Percentiles rank a stretch among this genome's conserved stretches.
Conservation (phyloP, 2,888 invertebrate species). For the Priocnemis perturbator region DNA sequence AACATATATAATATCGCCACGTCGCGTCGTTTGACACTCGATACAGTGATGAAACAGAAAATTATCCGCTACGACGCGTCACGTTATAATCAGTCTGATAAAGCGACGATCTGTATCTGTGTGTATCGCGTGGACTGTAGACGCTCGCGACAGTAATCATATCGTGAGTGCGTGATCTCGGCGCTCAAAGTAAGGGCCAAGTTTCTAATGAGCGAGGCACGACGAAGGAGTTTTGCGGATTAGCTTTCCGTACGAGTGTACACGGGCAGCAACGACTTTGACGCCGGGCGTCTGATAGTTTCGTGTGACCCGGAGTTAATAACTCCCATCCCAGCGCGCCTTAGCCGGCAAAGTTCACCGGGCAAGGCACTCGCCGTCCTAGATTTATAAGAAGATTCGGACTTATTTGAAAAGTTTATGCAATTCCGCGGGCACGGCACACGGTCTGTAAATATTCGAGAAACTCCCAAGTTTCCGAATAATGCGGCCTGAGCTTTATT, state of each 20-base stretch:
- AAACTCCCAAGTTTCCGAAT: constrained; percentile 57
- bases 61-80: not conserved
- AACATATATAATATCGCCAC: too few species aligned
- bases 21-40: too few species aligned
- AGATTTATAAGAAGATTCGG: constrained; percentile 63
- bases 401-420: constrained; percentile 72
- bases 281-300: constrained; percentile 27
- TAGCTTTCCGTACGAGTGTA: constrained; percentile 15
- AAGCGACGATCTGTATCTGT: too few species aligned
- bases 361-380: constrained; percentile 19
- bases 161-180: constrained; percentile 4
- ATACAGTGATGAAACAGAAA: not conserved
- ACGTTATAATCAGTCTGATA: too few species aligned
- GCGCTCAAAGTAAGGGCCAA: not conserved
- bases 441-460: constrained; percentile 58
- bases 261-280: constrained; percentile 13
- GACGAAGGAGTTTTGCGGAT: constrained; percentile 21
- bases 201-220: not conserved
- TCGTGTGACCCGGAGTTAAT: constrained; percentile 36
- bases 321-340: constrained; percentile 19
- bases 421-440: constrained; percentile 58
- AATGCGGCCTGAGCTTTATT: constrained; percentile 45
- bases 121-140: too few species aligned
- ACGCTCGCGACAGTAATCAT: too few species aligned
- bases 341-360: too few species aligned